Evolutionary conservation across 1,140 invertebrate species (phyloP).

Genomic region (Drosophila littoralis): DNA sequence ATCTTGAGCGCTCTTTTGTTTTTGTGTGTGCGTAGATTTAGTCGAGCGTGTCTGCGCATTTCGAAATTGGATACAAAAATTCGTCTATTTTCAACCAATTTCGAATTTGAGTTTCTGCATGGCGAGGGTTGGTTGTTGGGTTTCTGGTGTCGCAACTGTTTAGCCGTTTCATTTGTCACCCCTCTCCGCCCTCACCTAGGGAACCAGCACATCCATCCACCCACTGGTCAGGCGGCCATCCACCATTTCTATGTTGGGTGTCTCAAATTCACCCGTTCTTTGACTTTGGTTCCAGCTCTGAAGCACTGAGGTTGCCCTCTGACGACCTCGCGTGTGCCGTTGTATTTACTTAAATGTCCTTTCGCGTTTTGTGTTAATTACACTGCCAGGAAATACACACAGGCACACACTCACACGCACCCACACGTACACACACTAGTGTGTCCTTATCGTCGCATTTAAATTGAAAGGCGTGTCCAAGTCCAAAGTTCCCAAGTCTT

Average conservation of each 20-base stretch:
- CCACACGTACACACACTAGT: background rate
- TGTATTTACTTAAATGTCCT: constrained; percentile 62
- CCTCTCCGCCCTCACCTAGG: background rate
- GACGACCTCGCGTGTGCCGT: constrained; percentile 51
- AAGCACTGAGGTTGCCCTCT: constrained; percentile 24
- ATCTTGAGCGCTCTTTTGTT: background rate
- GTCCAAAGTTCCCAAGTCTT: constrained; percentile 38
- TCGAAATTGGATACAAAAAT: constrained; percentile 66
- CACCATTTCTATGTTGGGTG: constrained; percentile 11
- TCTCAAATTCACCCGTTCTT: constrained; percentile 35
- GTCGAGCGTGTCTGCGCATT: constrained; percentile 65
- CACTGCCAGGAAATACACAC: constrained; percentile 39
- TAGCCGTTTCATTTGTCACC: constrained; percentile 56
- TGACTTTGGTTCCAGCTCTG: constrained; percentile 5
- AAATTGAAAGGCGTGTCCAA: constrained; percentile 68
- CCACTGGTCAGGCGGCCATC: constrained; percentile 15
- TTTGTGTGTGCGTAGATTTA: constrained; percentile 45
- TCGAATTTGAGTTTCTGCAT: constrained; percentile 48
- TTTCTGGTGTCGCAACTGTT: constrained; percentile 54
- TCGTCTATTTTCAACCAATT: constrained; percentile 53
- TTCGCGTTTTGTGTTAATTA: constrained; percentile 69
- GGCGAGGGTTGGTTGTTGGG: constrained; percentile 50
- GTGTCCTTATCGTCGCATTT: constrained; percentile 56
- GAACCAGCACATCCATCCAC: constrained; percentile 19
- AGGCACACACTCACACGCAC: background rate